Percentiles rank a stretch among this genome's conserved stretches.
Evolutionary conservation across 2,888 invertebrate genomes (phyloP).

Genomic region (Amorpha juglandis): DNA sequence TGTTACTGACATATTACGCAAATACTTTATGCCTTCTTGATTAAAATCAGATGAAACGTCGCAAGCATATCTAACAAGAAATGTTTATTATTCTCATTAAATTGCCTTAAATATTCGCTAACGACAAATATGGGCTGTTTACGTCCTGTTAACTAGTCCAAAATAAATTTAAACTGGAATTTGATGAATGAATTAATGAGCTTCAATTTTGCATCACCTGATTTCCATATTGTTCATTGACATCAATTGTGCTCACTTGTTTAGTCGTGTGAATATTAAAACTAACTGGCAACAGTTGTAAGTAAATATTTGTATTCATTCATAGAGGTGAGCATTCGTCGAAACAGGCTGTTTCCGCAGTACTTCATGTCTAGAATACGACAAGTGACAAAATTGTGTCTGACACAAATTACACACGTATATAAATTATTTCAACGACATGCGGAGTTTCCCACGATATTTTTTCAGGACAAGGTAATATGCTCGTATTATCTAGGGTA

Average conservation of each 20-base stretch:
- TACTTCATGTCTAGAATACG: background rate
- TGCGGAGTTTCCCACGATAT: conserved; percentile 3
- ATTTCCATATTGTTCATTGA: conserved; percentile 41
- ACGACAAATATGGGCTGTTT: conserved; percentile 30
- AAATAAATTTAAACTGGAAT: conserved; percentile 44
- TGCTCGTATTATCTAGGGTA: background rate
- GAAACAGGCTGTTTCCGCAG: background rate
- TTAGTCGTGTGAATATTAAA: background rate
- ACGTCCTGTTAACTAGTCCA: conserved; percentile 34
- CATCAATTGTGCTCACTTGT: conserved; percentile 27
- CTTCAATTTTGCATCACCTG: conserved; percentile 39
- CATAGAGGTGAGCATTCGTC: background rate
- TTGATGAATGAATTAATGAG: conserved; percentile 40
- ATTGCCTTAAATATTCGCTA: background rate
- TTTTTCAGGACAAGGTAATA: background rate
- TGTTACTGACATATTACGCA: no score
- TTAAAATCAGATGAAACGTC: no score
- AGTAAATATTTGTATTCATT: background rate
- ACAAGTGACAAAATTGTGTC: background rate
- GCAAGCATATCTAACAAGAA: no score
- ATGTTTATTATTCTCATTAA: background rate
- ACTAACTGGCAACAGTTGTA: background rate
- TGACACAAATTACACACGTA: conserved; percentile 3
- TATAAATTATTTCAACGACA: conserved; percentile 7
- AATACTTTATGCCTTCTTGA: no score